Evolutionary conservation across 2,888 invertebrate species (phyloP).

Genomic region (Dryadula phaetusa): DNA sequence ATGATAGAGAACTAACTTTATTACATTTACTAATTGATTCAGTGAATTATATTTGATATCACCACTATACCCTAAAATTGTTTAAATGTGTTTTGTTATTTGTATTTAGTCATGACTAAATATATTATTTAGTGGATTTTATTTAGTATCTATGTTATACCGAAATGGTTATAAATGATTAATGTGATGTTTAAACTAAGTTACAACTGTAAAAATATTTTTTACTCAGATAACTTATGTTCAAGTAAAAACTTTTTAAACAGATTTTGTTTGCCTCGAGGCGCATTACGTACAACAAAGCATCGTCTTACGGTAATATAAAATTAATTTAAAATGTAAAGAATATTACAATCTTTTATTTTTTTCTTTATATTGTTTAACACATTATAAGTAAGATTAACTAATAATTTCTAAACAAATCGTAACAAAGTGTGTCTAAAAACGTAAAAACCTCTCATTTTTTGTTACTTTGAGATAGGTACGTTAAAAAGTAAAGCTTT

Average conservation of each 20-base stretch:
- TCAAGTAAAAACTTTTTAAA: not conserved
- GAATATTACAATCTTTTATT: not conserved
- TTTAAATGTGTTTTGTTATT: not conserved
- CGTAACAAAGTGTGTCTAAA: not conserved
- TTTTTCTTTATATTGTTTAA: not conserved
- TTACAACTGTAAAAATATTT: not conserved
- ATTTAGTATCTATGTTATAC: no score
- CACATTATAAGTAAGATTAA: not conserved
- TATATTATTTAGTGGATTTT: not conserved
- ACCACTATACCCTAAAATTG: not conserved
- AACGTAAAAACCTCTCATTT: not conserved
- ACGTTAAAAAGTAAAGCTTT: no score
- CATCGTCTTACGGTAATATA: not conserved
- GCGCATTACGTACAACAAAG: not conserved
- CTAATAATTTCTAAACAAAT: not conserved
- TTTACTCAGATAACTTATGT: not conserved
- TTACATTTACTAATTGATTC: constrained; percentile 29
- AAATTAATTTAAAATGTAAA: not conserved
- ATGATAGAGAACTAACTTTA: constrained; percentile 27
- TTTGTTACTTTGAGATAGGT: no score
- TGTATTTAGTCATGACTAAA: constrained; percentile 1
- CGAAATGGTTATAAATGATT: no score
- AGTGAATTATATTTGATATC: constrained; percentile 14
- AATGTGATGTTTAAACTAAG: not conserved
- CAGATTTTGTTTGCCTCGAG: not conserved